Base-by-base conservation (phyloP, 2,888 invertebrate genomes). In the Acholoe squamosa region DNA sequence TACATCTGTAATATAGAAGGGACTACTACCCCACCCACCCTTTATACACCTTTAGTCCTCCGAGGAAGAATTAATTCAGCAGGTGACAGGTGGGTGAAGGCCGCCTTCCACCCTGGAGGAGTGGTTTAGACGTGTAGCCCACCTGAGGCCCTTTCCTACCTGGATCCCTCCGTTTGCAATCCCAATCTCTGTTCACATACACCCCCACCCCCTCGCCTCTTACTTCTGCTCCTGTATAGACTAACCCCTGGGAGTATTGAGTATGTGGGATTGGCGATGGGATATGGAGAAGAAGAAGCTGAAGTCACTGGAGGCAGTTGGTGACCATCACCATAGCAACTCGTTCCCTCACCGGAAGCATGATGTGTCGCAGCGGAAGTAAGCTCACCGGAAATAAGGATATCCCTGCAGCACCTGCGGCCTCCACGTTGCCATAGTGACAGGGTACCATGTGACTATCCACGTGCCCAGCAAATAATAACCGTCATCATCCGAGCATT, bases 321-420 rank as follows among this genome's bases (percentile, higher is more conserved):
- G 80, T 43, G n/a, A 33, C 34, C 19, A 80, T 80, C 43, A n/a
- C 80, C 80, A 80, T 80, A 34, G 80, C 80, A 80, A 80, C 80
- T 10, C 80, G 33, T 43, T 43, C 25, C 16, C 43, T 43, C 80
- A n/a, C 80, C 80, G 16, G 80, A 43, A 43, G 43, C 80, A 19
- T 22, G 34, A 80, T 34, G 34, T 80, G 80, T 43, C 80, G 34
- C 80, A 43, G 80, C 80, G 80, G 43, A 80, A 43, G 80, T 80
- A 33, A 33, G 80, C 80, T 80, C 80, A 80, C 80, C 80, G 80
- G 80, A 80, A 80, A 80, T 80, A 80, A 80, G 43, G 34, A 80
- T 34, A 43, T 80, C 80, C 80, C 80, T 3, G 33, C 34, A 43
- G 43, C 80, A 80, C 80, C 80, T 80, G 80, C 34, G 43, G 80